Conservation (phyloP, 2,113 vertebrate species). For the Callipepla squamata region DNA sequence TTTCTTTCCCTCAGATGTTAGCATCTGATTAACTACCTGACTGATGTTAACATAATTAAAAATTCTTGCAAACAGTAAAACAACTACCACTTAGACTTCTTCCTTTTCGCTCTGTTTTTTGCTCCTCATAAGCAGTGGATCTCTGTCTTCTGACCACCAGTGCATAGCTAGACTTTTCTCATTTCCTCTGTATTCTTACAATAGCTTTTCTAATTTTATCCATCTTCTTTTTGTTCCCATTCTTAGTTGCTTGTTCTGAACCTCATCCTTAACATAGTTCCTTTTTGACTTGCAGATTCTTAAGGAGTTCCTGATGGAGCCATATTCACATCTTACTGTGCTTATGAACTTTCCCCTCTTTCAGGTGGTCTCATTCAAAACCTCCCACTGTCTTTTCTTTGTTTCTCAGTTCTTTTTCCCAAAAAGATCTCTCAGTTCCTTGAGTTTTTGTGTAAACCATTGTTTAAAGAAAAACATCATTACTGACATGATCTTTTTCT, state of each 20-base stretch:
- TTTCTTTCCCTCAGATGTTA: accelerated
- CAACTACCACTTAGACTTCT: not conserved
- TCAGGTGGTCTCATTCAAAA: not conserved
- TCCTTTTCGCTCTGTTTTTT: not conserved
- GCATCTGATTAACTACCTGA: not conserved
- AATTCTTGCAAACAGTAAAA: not conserved
- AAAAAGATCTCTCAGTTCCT: not conserved
- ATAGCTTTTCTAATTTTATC: not conserved
- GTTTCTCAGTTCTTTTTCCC: not conserved
- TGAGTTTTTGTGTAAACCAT: not conserved
- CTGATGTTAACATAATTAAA: not conserved
- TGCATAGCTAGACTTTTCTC: not conserved
- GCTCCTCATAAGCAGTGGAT: not conserved
- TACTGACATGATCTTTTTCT: not conserved
- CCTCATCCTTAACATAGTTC: not conserved
- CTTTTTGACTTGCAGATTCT: not conserved
- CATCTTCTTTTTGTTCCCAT: not conserved
- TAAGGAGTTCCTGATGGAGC: not conserved
- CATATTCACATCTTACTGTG: not conserved
- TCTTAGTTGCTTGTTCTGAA: not conserved
- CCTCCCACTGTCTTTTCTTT: not conserved
- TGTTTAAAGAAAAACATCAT: not conserved
- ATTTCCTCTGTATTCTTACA: not conserved
- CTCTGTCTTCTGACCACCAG: not conserved
- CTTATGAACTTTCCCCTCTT: not conserved